phyloP scores from a whole-genome alignment of 2,888 invertebrate genomes.

The Orchestes rusci region DNA sequence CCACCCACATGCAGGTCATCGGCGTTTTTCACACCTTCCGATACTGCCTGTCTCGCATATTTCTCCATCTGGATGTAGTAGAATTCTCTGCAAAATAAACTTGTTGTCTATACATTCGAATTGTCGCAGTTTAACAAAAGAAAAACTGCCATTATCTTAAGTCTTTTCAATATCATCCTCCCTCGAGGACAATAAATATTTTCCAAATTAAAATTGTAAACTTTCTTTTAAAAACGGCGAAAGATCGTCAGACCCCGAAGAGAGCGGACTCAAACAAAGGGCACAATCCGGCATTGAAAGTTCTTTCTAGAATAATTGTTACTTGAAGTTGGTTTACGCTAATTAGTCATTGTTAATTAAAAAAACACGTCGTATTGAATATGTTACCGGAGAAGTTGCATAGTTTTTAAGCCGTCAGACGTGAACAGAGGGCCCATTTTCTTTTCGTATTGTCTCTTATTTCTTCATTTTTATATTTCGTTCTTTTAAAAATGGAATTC shows the following conservation, averaged over 20 bases:
- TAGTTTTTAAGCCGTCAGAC: slow-evolving; percentile 22
- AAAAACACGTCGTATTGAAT: slow-evolving; percentile 28
- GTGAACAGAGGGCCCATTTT: slow-evolving; percentile 5
- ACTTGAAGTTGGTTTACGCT: slow-evolving; percentile 34
- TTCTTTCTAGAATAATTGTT: slow-evolving; percentile 31
- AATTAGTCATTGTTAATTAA: slow-evolving; percentile 39
- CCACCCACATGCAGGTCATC: slow-evolving; percentile 91
- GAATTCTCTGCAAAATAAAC: slow-evolving; percentile 75
- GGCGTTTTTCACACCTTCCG: slow-evolving; percentile 88
- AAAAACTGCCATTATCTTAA: neutral
- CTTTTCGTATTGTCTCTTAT: slow-evolving; percentile 9
- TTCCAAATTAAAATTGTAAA: slow-evolving; percentile 22
- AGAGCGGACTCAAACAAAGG: slow-evolving; percentile 30
- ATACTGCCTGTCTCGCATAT: slow-evolving; percentile 95
- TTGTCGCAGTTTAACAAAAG: too few relatives aligned
- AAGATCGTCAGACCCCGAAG: slow-evolving; percentile 30
- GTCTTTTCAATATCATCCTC: neutral
- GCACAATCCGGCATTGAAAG: slow-evolving; percentile 31
- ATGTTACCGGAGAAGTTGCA: slow-evolving; percentile 17
- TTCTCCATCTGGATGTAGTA: slow-evolving; percentile 99
- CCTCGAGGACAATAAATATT: slow-evolving; percentile 7
- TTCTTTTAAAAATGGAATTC: slow-evolving; percentile 3
- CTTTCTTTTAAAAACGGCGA: slow-evolving; percentile 18
- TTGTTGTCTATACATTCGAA: too few relatives aligned
- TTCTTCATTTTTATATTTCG: slow-evolving; percentile 10